phyloP scores from a whole-genome alignment of 2,888 invertebrate species.

The Eulithis testata region DNA sequence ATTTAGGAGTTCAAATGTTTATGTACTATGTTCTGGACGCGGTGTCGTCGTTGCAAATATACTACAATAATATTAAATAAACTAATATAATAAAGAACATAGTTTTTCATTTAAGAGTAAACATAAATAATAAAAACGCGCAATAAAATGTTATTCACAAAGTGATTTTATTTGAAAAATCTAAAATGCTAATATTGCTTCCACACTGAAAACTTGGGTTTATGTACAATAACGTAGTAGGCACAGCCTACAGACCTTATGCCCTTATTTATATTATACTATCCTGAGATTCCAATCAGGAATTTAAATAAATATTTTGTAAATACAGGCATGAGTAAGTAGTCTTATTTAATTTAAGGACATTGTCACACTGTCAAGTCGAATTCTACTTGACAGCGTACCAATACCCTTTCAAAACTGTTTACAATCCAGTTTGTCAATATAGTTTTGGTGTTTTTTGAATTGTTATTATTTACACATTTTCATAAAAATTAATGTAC shows the following conservation, averaged over 20 bases:
- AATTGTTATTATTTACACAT: conserved; percentile 26
- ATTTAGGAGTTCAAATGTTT: conserved; percentile 2
- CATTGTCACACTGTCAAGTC: conserved; percentile 20
- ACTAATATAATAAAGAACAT: neutral
- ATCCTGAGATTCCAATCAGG: neutral
- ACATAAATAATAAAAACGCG: conserved; percentile 38
- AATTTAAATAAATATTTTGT: conserved; percentile 6
- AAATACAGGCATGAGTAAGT: conserved; percentile 17
- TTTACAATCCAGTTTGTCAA: conserved; percentile 21
- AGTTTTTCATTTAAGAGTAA: neutral
- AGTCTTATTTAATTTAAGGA: neutral
- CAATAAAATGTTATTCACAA: conserved; percentile 65
- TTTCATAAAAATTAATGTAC: conserved; percentile 12
- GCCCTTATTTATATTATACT: conserved; percentile 11
- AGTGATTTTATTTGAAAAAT: conserved; percentile 73
- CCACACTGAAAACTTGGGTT: conserved; percentile 64
- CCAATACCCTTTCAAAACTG: conserved; percentile 4
- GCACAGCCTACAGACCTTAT: conserved; percentile 1
- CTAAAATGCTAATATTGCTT: conserved; percentile 76
- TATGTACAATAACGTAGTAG: conserved; percentile 43
- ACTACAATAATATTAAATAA: neutral
- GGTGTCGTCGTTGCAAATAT: neutral
- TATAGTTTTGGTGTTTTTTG: conserved; percentile 9
- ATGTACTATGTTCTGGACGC: neutral
- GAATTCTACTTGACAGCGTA: conserved; percentile 22